Evolutionary conservation across 2,888 invertebrate species (phyloP).

Genomic region (Cosmia pyralina): DNA sequence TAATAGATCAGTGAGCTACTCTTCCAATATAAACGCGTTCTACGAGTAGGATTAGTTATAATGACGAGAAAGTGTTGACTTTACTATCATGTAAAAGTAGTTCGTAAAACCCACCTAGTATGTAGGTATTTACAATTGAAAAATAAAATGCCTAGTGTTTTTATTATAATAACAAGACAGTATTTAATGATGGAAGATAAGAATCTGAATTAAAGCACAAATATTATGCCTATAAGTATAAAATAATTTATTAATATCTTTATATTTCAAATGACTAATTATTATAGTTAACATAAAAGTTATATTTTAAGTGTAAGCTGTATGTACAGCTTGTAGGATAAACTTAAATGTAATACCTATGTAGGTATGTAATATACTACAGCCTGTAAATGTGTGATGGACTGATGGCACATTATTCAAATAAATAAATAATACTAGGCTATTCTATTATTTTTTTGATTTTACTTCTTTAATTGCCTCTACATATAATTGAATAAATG

Average conservation of each 20-base stretch:
- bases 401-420: neutral
- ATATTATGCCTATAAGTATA: neutral
- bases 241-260: neutral
- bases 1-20: neutral
- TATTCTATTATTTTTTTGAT: neutral
- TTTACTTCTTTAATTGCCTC: neutral
- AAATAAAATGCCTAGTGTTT: neutral
- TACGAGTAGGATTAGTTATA: slow-evolving; percentile 14
- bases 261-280: neutral
- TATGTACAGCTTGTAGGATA: no score
- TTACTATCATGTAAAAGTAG: neutral
- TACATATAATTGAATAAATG: neutral
- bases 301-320: no score
- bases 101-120: slow-evolving; percentile 6
- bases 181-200: neutral
- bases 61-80: slow-evolving; percentile 43
- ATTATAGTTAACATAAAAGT: no score
- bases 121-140: neutral
- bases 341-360: no score
- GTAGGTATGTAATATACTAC: no score
- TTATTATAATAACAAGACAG: neutral
- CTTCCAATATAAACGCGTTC: neutral
- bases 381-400: neutral
- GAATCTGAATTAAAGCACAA: neutral
- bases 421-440: neutral